Evolutionary conservation across 2,797 vertebrate species (phyloP).

Genomic region (Parambassis ranga): DNA sequence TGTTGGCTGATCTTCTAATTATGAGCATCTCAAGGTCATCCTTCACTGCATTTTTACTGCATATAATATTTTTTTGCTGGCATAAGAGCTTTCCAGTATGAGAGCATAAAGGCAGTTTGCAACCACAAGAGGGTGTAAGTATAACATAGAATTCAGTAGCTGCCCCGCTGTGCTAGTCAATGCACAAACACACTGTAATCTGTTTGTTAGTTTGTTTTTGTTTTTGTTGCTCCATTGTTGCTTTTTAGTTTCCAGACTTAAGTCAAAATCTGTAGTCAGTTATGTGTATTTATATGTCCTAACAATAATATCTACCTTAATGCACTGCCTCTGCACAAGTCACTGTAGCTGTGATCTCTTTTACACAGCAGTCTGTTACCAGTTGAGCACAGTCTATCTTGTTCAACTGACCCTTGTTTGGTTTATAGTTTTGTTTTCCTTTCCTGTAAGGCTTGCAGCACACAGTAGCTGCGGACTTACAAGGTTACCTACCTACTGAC

Average conservation of each 20-base stretch:
- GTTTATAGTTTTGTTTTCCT: background rate
- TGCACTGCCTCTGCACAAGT: no score
- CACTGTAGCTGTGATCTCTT: rapidly evolving
- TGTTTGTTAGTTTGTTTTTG: no score
- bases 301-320: background rate
- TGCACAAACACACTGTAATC: background rate
- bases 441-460: no score
- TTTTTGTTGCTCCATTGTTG: background rate
- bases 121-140: slow-evolving; percentile 60
- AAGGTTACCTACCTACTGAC: background rate
- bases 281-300: background rate
- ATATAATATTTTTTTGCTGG: no score
- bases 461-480: no score
- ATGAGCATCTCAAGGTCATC: background rate
- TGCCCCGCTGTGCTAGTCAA: background rate
- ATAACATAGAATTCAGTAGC: background rate
- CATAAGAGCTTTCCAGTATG: no score
- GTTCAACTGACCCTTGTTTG: background rate
- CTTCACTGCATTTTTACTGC: no score
- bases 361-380: background rate
- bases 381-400: background rate
- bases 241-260: background rate
- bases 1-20: no score
- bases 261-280: background rate
- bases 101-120: background rate